phyloP scores from a whole-genome alignment of 2,797 vertebrate species.

The Platyrinchus mystaceus region DNA sequence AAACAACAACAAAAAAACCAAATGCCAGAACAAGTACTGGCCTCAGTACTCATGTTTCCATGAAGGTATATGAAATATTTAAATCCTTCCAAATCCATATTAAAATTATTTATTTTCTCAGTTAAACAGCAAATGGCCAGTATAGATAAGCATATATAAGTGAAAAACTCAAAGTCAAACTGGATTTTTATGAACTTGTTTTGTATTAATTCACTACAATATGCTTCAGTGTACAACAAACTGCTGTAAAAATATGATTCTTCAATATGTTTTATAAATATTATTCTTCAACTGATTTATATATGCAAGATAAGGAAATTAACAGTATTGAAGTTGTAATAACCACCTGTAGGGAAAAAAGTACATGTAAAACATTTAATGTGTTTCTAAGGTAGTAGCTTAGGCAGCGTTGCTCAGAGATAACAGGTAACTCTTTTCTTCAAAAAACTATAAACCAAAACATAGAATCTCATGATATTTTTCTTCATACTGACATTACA shows the following conservation, averaged over 20 bases:
- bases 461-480: accelerated
- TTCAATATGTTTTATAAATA: background rate
- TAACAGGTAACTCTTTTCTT: background rate
- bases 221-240: background rate
- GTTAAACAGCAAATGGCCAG: background rate
- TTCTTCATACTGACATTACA: background rate
- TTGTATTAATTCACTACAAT: background rate
- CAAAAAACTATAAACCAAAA: background rate
- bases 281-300: background rate
- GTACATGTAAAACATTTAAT: background rate
- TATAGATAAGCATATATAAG: background rate
- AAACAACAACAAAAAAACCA: too few relatives aligned
- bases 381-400: background rate
- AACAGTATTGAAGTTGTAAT: background rate
- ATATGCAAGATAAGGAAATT: background rate
- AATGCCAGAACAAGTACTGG: background rate
- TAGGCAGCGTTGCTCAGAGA: background rate
- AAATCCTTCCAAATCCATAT: background rate
- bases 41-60: background rate
- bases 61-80: background rate
- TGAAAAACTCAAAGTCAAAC: background rate
- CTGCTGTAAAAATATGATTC: background rate
- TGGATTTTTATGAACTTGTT: background rate
- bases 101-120: background rate
- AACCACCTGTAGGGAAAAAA: background rate